Evolutionary conservation across 2,113 vertebrate genomes (phyloP), one percentile per base, ranked within the genome.

Genomic region (Bungarus multicinctus): DNA sequence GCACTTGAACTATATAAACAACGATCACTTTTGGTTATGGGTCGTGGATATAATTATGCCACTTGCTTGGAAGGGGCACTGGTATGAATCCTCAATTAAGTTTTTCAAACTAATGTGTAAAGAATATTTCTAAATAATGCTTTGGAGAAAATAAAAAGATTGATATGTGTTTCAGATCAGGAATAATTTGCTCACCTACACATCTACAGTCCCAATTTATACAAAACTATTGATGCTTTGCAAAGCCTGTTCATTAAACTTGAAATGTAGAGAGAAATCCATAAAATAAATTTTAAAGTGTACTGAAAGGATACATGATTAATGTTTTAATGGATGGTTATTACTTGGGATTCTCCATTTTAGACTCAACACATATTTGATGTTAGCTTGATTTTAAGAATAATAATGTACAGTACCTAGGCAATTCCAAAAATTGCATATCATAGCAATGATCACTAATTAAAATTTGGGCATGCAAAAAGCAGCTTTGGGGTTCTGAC

Each of bases 51-150:
- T 96, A 98, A 99, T 96, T 99, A 99, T 0, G 98, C 99, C 90
- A 99, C 99, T 0, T 99, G 99, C 96, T 97, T 99, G 55, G 99
- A 99, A 97, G 99, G 99, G 97, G 99, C 99, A 52, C 97, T 99
- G 98, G 99, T 99, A 98, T 98, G 98, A 93, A 69, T 27, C 23
- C 90, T 74, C 94, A 5, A 25, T 86, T 20, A 4, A 39, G 5
- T 92, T 92, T 25, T 23, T 25, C 39, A 45, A 43, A 30, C 11
- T 74, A 69, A 64, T 64, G 39, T 30, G 11, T 64, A 88, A 87
- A 87, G 58, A 18, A 34, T 34, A 58, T 60, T 87, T 34, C 14
- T 86, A 60, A 87, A 23, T 50, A 87, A 16, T 91, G 60, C 30
- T 10, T 92, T 60, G 64, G n/a, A 23, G 45, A 81, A 54, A 39